A percentile compares a stretch with the other conserved stretches of the same genome.
phyloP scores from a whole-genome alignment of 2,888 invertebrate genomes.

The Melinopterus prodromus region DNA sequence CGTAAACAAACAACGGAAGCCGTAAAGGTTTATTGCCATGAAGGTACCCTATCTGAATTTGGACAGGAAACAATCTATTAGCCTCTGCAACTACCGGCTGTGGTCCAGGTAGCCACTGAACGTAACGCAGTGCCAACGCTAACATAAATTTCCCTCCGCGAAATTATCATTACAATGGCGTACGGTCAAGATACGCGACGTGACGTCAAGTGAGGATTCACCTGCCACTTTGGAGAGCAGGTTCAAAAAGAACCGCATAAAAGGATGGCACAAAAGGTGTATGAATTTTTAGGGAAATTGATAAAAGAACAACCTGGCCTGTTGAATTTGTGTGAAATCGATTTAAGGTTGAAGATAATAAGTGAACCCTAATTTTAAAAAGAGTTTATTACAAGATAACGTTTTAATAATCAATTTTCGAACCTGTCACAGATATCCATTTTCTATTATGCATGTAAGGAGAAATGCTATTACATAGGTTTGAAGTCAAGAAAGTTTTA shows the following conservation, averaged over 20 bases:
- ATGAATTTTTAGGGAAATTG: too few relatives aligned
- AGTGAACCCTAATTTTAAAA: too few relatives aligned
- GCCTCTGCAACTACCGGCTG: constrained; percentile 11
- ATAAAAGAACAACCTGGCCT: too few relatives aligned
- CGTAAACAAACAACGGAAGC: neutral
- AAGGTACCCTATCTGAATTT: constrained; percentile 8
- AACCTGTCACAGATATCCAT: too few relatives aligned
- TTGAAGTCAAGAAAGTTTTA: too few relatives aligned
- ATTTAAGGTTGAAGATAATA: too few relatives aligned
- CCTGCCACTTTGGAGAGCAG: neutral
- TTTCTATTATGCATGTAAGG: too few relatives aligned
- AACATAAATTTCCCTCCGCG: constrained; percentile 6
- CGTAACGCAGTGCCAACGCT: neutral
- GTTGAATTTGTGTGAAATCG: too few relatives aligned
- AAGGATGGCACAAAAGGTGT: too few relatives aligned
- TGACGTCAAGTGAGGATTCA: neutral
- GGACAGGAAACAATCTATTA: constrained; percentile 27
- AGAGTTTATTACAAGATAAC: too few relatives aligned
- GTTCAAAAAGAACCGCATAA: neutral
- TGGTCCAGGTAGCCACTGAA: constrained; percentile 19
- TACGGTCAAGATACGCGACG: neutral
- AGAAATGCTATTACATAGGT: too few relatives aligned
- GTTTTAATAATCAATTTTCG: too few relatives aligned
- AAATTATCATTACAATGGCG: constrained; percentile 27
- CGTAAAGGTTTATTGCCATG: neutral